Evolutionary conservation across 2,113 vertebrate genomes (phyloP).

Genomic region (Recurvirostra avosetta): DNA sequence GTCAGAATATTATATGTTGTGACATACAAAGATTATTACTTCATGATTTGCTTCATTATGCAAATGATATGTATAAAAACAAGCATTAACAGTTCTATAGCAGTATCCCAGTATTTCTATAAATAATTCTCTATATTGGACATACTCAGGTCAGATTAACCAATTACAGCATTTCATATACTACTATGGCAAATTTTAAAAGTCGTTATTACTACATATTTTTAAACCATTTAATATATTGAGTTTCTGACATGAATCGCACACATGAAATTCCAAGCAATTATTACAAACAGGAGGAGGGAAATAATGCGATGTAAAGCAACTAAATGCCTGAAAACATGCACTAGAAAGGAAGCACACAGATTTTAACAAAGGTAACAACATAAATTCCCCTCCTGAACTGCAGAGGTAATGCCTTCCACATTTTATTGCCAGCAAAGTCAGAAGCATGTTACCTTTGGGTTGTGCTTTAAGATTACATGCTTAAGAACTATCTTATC

Average conservation of each 20-base stretch:
- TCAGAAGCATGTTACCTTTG: not conserved
- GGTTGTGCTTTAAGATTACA: not conserved
- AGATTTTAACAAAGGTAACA: not conserved
- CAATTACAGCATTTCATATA: not conserved
- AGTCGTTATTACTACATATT: not conserved
- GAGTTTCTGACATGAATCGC: not conserved
- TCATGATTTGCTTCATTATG: not conserved
- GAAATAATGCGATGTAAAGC: not conserved
- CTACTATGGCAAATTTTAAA: not conserved
- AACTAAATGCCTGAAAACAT: not conserved
- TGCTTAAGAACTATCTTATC: not conserved
- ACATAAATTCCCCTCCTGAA: not conserved
- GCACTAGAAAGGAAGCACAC: not conserved
- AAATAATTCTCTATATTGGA: not conserved
- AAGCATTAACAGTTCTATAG: not conserved
- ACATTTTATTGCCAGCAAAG: not conserved
- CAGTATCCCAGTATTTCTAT: not conserved
- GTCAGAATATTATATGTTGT: not conserved
- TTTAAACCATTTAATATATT: not conserved
- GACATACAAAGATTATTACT: not conserved
- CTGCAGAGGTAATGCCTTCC: constrained; percentile 1
- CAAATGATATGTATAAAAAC: not conserved
- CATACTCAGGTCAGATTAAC: not conserved
- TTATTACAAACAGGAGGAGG: not conserved
- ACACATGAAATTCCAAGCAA: not conserved